Percentiles rank a stretch among this genome's conserved stretches.
phyloP scores from a whole-genome alignment of 2,888 invertebrate species.

The Pristionchus maxplancki region DNA sequence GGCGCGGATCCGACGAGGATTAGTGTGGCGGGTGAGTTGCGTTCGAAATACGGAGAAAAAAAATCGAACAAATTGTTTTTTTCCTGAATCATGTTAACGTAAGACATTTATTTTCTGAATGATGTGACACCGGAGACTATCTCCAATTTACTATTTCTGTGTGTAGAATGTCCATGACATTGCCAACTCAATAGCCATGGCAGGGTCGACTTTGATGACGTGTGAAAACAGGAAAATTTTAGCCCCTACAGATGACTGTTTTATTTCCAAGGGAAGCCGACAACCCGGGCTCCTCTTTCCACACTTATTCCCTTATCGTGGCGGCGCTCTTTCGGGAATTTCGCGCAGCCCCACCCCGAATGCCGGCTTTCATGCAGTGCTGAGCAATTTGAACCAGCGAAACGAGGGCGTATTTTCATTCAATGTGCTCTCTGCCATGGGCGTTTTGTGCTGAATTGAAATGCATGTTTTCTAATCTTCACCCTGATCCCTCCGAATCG shows the following conservation, averaged over 20 bases:
- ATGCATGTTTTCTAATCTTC: too few relatives aligned
- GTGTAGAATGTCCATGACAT: too few relatives aligned
- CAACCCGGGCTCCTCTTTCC: not conserved
- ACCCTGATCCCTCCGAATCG: not conserved
- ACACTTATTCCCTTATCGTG: not conserved
- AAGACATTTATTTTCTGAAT: too few relatives aligned
- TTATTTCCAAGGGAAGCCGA: not conserved
- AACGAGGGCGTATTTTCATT: too few relatives aligned
- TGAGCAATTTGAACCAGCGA: too few relatives aligned
- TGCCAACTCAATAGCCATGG: not conserved
- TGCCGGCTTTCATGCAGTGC: not conserved
- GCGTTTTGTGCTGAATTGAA: too few relatives aligned
- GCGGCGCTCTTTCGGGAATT: not conserved
- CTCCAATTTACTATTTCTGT: too few relatives aligned
- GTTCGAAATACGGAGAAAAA: not conserved
- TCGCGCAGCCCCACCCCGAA: not conserved
- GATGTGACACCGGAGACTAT: too few relatives aligned
- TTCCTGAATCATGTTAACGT: too few relatives aligned
- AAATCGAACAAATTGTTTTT: not conserved
- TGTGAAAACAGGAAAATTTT: not conserved
- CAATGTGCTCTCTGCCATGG: too few relatives aligned
- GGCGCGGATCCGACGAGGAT: constrained; percentile 18
- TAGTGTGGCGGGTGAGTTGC: not conserved
- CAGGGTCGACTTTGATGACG: not conserved
- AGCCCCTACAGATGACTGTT: not conserved